Conservation (phyloP, 2,113 vertebrate species). For the Rhizomys pruinosus region DNA sequence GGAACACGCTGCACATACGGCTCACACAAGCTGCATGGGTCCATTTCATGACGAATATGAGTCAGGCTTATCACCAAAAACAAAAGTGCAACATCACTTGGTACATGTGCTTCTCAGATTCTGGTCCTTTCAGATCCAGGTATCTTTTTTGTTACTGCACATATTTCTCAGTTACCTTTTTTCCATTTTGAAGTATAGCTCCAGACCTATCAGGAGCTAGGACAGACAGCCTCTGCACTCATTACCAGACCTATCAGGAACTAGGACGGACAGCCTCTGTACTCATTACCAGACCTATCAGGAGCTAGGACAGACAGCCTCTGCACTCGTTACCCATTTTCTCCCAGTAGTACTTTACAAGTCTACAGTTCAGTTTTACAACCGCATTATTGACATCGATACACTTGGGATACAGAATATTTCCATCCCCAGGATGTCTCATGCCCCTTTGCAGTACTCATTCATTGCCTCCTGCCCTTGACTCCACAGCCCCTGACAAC, state of each 20-base stretch:
- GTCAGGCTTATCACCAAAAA: background rate
- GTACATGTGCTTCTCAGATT: conserved; percentile 36
- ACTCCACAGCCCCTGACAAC: background rate
- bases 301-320: background rate
- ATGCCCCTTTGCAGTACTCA: background rate
- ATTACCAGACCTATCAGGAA: too few species aligned
- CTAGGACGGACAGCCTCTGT: too few species aligned
- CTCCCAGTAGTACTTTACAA: background rate
- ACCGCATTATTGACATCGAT: background rate
- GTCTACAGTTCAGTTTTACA: background rate
- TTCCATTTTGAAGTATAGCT: background rate
- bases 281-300: too few species aligned
- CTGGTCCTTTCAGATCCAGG: background rate
- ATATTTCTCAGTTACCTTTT: background rate
- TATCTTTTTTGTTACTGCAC: background rate
- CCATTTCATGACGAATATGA: conserved; percentile 20
- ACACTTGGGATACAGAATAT: background rate
- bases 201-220: too few species aligned
- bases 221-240: too few species aligned
- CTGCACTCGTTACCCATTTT: background rate
- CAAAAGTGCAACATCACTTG: background rate
- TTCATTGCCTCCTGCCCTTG: background rate
- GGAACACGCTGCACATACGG: background rate
- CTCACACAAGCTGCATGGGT: background rate
- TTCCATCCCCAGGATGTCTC: background rate